Base-by-base conservation (phyloP, 2,888 invertebrate species). In the Labia minor region DNA sequence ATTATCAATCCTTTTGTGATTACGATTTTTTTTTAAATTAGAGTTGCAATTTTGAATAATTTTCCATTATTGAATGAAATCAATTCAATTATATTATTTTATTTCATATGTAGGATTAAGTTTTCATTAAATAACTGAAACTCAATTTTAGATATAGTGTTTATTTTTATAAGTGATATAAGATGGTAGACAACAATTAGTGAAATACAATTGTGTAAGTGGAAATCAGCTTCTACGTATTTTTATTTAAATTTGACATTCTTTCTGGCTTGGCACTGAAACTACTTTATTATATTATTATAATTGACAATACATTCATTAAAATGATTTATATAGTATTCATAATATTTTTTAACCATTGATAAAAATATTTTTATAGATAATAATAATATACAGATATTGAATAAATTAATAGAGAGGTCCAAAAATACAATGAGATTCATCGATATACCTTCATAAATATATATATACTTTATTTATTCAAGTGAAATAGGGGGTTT, bases 331-430 rank as follows among this genome's bases (percentile, higher is more conserved):
- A 21, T 20, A 73, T 20, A 62, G 69, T 49, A 63, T 16, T 20
- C 11, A 63, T 49, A 14, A 19, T 62, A 20, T 63, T 37, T 62
- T 26, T 65, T 61, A 26, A 26, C 26, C 26, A 26, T 26, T 26
- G 26, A 26, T 26, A 26, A 26, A 26, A 26, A 26, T 26, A 61
- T 14, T 8, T 21, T 26, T 26, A 21, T 37, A 63, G 67, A 61
- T 33, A 65, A 49, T 49, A 62, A 61, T 64, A 20, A 67, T 63
- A 62, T 49, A 14, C 21, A 66, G 49, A 66, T 67, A 61, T 63
- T 66, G 67, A 61, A 67, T 67, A 62, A 66, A 67, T 67, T 21
- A 67, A 67, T 64, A 67, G 37, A 63, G 66, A 68, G 62, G 66
- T 19, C 63, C 21, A 66, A 63, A 67, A 20, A 67, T 61, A 66